Conservation (phyloP, 2,888 invertebrate genomes). For the Ichneumon xanthorius region DNA sequence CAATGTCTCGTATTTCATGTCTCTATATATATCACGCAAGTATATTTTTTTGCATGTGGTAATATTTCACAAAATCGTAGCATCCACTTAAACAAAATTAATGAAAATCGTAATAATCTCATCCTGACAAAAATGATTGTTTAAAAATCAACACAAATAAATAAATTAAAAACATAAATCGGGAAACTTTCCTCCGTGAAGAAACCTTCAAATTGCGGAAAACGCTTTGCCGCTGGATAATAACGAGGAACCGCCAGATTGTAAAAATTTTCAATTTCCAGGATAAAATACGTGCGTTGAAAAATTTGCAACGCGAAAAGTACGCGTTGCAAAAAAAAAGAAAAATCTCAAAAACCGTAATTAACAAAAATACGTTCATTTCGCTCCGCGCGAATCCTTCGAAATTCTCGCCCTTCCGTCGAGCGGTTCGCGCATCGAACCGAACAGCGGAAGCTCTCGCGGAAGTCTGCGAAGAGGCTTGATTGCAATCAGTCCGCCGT, state of each 20-base stretch:
- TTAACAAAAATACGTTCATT: slow-evolving; percentile 19
- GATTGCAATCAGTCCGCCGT: slow-evolving; percentile 81
- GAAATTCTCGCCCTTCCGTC: slow-evolving; percentile 40
- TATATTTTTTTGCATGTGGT: too few species aligned
- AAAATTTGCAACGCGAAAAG: not conserved
- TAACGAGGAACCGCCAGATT: not conserved
- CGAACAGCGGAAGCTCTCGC: slow-evolving; percentile 65
- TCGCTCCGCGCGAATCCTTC: slow-evolving; percentile 1
- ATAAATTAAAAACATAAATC: too few species aligned
- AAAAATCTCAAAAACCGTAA: slow-evolving; percentile 19
- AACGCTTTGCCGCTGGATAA: too few species aligned
- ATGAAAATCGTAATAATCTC: too few species aligned
- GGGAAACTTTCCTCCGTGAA: too few species aligned
- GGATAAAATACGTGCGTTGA: not conserved
- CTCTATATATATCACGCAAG: too few species aligned
- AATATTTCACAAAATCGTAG: too few species aligned
- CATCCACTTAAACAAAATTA: too few species aligned
- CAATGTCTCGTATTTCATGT: too few species aligned
- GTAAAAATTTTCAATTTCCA: not conserved
- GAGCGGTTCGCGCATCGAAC: slow-evolving; percentile 67
- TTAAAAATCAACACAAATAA: too few species aligned
- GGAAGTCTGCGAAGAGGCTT: slow-evolving; percentile 79
- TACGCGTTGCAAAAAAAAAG: not conserved
- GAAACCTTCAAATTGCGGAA: too few species aligned
- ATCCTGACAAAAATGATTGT: too few species aligned